phyloP scores from a whole-genome alignment of 2,113 vertebrate species.

The Circaetus cinerascens region DNA sequence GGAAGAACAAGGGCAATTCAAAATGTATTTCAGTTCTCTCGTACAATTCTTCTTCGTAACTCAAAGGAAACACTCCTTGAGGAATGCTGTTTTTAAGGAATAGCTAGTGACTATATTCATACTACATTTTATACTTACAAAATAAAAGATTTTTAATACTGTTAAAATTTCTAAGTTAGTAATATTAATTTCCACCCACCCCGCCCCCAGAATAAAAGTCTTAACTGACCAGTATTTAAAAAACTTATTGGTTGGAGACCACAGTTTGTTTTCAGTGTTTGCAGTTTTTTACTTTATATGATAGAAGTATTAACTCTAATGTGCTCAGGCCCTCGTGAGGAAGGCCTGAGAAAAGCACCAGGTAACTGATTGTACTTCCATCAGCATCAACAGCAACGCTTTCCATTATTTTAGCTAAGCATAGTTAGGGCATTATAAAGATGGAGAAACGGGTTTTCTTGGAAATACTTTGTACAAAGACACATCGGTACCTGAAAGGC shows the following conservation, averaged over 20 bases:
- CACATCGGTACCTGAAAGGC: neutral
- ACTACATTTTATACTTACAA: neutral
- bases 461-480: neutral
- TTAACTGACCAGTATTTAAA: neutral
- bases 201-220: neutral
- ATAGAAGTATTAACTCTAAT: neutral
- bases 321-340: neutral
- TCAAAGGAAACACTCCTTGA: neutral
- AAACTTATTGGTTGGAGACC: neutral
- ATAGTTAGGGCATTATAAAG: neutral
- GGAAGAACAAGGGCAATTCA: neutral
- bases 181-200: neutral
- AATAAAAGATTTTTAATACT: neutral
- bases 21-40: neutral
- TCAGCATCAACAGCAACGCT: neutral
- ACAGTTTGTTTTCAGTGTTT: neutral
- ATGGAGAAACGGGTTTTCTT: neutral
- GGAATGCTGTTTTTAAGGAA: neutral
- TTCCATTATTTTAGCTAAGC: neutral
- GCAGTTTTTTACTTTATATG: neutral
- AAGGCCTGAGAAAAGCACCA: neutral
- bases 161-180: neutral
- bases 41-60: neutral
- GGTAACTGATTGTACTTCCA: neutral
- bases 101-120: neutral